Conservation (phyloP, 2,113 vertebrate genomes). For the Ondatra zibethicus region DNA sequence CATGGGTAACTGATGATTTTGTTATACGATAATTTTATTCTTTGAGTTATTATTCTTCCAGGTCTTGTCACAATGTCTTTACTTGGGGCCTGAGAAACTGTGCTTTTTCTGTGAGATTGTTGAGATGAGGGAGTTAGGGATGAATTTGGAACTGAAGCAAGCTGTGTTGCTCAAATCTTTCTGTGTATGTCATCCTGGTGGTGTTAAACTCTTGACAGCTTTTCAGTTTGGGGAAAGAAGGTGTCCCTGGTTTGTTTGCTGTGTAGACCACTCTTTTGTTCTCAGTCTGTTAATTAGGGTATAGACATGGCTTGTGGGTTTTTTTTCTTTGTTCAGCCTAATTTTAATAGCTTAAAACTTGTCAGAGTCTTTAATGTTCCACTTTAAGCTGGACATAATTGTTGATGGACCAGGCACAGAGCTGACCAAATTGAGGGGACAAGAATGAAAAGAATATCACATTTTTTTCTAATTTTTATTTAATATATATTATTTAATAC, state of each 20-base stretch:
- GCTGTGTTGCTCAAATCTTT: constrained; percentile 60
- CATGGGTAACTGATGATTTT: background rate
- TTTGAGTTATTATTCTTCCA: background rate
- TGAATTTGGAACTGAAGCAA: constrained; percentile 51
- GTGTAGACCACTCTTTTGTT: constrained; percentile 36
- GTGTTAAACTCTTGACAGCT: constrained; percentile 59
- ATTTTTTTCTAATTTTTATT: constrained; percentile 32
- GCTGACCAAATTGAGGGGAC: constrained; percentile 19
- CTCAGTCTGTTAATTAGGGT: constrained; percentile 23
- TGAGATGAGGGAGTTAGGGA: constrained; percentile 4
- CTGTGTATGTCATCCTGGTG: constrained; percentile 61
- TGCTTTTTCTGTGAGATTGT: constrained; percentile 30
- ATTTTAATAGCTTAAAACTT: background rate
- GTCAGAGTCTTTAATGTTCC: background rate
- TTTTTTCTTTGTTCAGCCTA: constrained; percentile 26
- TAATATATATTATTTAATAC: too few relatives aligned
- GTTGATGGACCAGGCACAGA: constrained; percentile 17
- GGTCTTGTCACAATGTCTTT: constrained; percentile 36
- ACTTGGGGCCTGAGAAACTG: constrained; percentile 35
- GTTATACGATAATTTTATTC: constrained; percentile 6
- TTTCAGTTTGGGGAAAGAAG: constrained; percentile 59
- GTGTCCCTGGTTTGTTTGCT: constrained; percentile 7
- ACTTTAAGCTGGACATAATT: constrained; percentile 14
- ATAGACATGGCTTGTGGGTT: background rate
- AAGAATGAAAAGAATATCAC: background rate